Evolutionary conservation across 2,797 vertebrate genomes (phyloP).

Genomic region (Scolopax bukidnonensis): DNA sequence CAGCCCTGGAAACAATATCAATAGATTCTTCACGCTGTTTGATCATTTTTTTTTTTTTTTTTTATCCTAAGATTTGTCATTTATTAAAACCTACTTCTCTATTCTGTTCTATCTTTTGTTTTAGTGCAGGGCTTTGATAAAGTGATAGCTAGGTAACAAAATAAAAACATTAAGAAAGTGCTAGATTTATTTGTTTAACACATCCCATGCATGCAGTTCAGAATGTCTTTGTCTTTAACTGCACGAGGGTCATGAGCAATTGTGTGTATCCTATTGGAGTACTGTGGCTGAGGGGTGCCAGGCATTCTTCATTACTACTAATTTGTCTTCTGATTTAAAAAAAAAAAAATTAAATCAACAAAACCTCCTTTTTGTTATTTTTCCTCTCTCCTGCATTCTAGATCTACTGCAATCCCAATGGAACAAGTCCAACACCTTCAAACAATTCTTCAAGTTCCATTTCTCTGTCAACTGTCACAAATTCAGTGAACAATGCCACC

Average conservation of each 20-base stretch:
- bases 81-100: background rate
- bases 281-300: background rate
- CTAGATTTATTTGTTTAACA: background rate
- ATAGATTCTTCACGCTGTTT: background rate
- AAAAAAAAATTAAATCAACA: background rate
- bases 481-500: slow-evolving; percentile 73
- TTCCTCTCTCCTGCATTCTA: slow-evolving; percentile 38
- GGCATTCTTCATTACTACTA: background rate
- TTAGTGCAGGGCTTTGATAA: background rate
- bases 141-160: background rate
- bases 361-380: background rate
- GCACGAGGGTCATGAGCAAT: background rate
- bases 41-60: background rate
- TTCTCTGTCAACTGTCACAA: slow-evolving; percentile 51
- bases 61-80: background rate
- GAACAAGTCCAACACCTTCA: slow-evolving; percentile 5
- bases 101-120: background rate
- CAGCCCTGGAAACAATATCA: background rate
- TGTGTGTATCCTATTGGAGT: background rate
- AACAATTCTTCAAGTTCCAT: slow-evolving; percentile 54
- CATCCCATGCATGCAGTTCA: background rate
- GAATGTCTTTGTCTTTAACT: background rate
- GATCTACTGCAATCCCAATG: slow-evolving; percentile 64
- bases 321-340: background rate
- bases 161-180: background rate